Percentiles rank a stretch among this genome's conserved stretches.
These are phyloP conservation scores for Heliconius cydno DNA, from an alignment of 2,888 invertebrate species.

Conservation along the genomic window DNA sequence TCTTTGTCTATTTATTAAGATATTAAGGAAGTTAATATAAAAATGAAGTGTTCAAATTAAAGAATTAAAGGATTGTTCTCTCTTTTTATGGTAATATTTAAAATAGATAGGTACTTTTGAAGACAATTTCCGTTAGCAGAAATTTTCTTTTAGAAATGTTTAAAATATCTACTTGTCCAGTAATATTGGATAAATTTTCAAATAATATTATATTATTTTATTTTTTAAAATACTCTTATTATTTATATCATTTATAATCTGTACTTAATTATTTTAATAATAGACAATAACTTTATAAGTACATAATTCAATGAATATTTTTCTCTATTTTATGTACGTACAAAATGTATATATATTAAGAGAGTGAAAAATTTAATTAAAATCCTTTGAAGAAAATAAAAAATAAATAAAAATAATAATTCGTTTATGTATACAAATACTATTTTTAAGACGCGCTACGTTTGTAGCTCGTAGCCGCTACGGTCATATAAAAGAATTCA, in stretches of 20 bases:
- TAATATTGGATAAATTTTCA: no score
- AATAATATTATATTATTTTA: no score
- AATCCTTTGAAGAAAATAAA: no score
- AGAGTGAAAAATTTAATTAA: no score
- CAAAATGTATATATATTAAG: no score
- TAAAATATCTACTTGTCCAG: no score
- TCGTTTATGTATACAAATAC: neutral
- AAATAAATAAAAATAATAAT: neutral
- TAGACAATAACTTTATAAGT: neutral
- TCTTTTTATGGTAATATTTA: neutral
- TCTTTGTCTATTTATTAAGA: neutral
- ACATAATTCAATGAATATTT: neutral
- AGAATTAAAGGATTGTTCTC: neutral
- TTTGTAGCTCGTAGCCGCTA: conserved; percentile 55
- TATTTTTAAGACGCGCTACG: conserved; percentile 46
- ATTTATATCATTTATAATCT: neutral
- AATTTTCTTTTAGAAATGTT: neutral
- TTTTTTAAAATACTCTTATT: no score
- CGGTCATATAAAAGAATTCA: conserved; percentile 53
- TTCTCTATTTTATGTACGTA: no score
- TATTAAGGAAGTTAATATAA: neutral
- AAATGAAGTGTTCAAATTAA: neutral
- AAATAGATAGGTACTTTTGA: neutral
- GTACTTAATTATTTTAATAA: neutral
- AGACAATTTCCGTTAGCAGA: neutral